Evolutionary conservation across 1,140 invertebrate genomes (phyloP), one percentile per base, ranked within the genome.

Genomic region (Zaprionus nigranus): DNA sequence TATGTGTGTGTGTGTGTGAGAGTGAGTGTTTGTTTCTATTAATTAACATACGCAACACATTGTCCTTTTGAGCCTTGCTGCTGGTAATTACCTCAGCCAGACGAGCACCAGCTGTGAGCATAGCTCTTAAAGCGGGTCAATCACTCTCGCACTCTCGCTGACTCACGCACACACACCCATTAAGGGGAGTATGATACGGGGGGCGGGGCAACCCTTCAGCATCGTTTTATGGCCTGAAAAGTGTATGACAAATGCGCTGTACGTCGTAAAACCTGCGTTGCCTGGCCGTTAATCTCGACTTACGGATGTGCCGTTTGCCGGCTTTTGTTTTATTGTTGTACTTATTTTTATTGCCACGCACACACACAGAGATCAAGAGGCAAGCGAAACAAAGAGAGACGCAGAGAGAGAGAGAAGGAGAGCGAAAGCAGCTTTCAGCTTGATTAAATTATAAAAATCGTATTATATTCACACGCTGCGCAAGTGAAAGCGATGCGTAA

Each of bases 361-460:
- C 67, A 64, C 28, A 28, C 53, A 63, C 17, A 70, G 72, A 70
- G 72, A 82, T 90, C 75, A 70, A 54, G 60, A n/a, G 54, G 51
- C 13, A 20, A 61, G 17, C 30, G 13, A 30, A 3, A 20, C 34
- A 20, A 34, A 1, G 49, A 24, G 11, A 17, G n/a, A 20, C 20
- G 20, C 34, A 20, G 46, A 1, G 26, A 24, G 15, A 26, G 6
- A 20, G n/a, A 40, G 51, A 34, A n/a, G 5, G 13, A 17, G 28
- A 30, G 4, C 5, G 57, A 24, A 20, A 26, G 43, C 66, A 70
- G 79, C 79, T 82, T 81, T 87, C 77, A 77, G 76, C 71, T 82
- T 88, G 81, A 88, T 88, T 88, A 81, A 88, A 88, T 88, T 88
- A 88, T 88, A 90, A 88, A 88, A 90, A 85, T 90, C 84, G 62